Evolutionary conservation across 2,113 vertebrate genomes (phyloP).

Genomic region (Eira barbara): DNA sequence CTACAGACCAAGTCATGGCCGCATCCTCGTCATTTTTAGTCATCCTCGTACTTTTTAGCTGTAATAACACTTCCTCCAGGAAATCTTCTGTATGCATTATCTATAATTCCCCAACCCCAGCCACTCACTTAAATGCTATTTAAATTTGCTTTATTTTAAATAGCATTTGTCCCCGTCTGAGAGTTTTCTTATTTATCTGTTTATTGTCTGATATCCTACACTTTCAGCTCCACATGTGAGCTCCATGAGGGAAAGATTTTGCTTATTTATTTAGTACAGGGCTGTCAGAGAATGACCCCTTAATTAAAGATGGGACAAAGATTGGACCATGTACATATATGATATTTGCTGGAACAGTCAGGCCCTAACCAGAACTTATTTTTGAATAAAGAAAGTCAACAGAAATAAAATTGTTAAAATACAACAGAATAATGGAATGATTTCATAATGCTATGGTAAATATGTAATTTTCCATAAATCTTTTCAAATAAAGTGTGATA

Average conservation of each 20-base stretch:
- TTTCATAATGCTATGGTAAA: neutral
- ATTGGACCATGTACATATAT: neutral
- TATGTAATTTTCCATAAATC: neutral
- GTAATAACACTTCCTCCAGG: neutral
- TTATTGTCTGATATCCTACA: neutral
- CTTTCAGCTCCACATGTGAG: neutral
- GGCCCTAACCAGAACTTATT: neutral
- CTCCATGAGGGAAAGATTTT: neutral
- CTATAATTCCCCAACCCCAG: neutral
- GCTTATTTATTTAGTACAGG: neutral
- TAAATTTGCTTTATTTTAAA: neutral
- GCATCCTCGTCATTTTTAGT: neutral
- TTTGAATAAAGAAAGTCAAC: constrained; percentile 12
- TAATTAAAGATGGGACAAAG: neutral
- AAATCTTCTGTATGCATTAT: neutral
- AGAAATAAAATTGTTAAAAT: neutral
- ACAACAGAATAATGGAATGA: neutral
- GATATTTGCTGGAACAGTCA: neutral
- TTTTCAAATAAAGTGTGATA: neutral
- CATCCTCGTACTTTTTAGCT: neutral
- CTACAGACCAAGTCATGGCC: neutral
- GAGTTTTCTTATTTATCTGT: neutral
- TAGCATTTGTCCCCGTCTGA: neutral
- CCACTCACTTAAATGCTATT: neutral
- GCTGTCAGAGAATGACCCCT: neutral